Conservation (phyloP, 2,888 invertebrate species). For the Andricus curvator region DNA sequence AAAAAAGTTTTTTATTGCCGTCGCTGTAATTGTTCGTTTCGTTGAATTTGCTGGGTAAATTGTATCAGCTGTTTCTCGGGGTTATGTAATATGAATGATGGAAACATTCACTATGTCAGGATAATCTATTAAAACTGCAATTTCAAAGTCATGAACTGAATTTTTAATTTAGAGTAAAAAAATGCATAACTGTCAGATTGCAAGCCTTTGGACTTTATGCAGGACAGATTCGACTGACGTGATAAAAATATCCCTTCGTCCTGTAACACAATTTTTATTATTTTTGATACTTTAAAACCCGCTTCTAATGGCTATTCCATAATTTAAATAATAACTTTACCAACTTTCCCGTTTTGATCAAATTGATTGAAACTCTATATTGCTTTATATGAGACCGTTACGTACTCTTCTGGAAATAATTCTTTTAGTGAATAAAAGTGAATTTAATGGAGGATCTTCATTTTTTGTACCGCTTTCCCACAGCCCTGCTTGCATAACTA, state of each 20-base stretch:
- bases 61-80: not conserved
- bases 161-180: not conserved
- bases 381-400: no score
- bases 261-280: no score
- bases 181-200: not conserved
- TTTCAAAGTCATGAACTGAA: not conserved
- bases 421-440: not conserved
- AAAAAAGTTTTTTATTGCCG: constrained; percentile 20
- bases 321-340: not conserved
- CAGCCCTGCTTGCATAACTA: constrained; percentile 1
- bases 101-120: not conserved
- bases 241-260: no score
- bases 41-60: constrained; percentile 23
- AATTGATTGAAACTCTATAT: no score
- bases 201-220: not conserved
- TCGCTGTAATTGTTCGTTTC: constrained; percentile 20
- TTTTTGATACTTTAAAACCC: no score
- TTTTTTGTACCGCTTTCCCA: constrained; percentile 14
- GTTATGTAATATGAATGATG: not conserved
- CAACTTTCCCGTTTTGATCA: not conserved
- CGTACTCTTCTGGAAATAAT: not conserved
- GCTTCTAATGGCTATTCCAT: no score
- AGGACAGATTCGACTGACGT: no score
- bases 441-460: not conserved
- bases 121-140: not conserved